Conservation (phyloP, 1,140 invertebrate species). For the Harlomillsia oculata region DNA sequence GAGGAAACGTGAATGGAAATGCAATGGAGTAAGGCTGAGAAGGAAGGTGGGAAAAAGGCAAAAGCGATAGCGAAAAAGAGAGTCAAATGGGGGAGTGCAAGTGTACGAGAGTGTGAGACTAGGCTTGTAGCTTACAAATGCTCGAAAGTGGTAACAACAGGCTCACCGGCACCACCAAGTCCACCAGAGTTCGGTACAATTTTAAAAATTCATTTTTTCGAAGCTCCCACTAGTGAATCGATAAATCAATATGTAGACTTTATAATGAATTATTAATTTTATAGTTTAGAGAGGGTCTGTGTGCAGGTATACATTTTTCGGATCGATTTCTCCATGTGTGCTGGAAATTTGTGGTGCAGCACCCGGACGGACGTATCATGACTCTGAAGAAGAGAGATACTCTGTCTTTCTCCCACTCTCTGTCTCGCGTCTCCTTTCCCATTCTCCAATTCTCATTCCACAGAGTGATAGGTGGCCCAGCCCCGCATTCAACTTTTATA, state of each 20-base stretch:
- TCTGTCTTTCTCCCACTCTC: not conserved
- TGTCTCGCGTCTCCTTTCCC: not conserved
- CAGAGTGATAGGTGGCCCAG: conserved; percentile 10
- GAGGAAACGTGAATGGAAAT: too few relatives aligned
- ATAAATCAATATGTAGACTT: conserved; percentile 35
- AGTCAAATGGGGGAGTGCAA: too few relatives aligned
- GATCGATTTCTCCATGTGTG: conserved; percentile 16
- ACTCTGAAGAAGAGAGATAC: conserved; percentile 2
- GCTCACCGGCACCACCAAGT: too few relatives aligned
- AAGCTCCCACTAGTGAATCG: conserved; percentile 25
- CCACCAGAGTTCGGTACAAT: conserved; percentile 24
- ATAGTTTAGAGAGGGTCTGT: conserved; percentile 27
- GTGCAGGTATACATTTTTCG: conserved; percentile 10
- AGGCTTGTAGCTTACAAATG: too few relatives aligned
- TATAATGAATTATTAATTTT: conserved; percentile 35
- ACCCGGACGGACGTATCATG: conserved; percentile 11
- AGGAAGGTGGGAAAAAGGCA: too few relatives aligned
- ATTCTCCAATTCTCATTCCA: not conserved
- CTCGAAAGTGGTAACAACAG: too few relatives aligned
- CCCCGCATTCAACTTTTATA: conserved; percentile 15
- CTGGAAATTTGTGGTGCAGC: conserved; percentile 17
- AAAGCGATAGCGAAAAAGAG: too few relatives aligned
- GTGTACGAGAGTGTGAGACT: too few relatives aligned
- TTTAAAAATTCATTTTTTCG: conserved; percentile 31
- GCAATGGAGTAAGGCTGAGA: too few relatives aligned